phyloP scores from a whole-genome alignment of 2,797 vertebrate species.

The Linurgus olivaceus region DNA sequence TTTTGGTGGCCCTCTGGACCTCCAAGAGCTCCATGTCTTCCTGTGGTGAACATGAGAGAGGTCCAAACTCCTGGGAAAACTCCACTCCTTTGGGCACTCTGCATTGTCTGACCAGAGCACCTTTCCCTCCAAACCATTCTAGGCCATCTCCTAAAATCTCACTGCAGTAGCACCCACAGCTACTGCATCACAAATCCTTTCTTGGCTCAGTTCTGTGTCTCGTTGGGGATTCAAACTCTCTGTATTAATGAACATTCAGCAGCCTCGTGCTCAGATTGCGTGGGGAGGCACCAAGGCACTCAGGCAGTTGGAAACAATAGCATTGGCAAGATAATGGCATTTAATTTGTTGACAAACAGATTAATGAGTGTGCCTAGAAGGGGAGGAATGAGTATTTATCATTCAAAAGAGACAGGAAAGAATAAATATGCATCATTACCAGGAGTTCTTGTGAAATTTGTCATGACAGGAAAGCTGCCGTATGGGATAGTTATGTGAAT shows the following conservation, averaged over 20 bases:
- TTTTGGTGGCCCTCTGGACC: neutral
- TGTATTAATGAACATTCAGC: neutral
- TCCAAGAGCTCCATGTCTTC: neutral
- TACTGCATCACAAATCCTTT: neutral
- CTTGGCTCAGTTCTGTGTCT: neutral
- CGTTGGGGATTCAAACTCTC: neutral
- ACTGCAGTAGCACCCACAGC: neutral
- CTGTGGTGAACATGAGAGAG: neutral
- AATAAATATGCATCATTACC: neutral
- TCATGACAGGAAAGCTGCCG: neutral
- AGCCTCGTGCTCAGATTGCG: neutral
- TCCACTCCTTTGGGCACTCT: neutral
- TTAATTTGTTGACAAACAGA: constrained; percentile 64
- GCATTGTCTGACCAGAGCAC: neutral
- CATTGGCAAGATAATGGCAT: constrained; percentile 39
- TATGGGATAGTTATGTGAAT: neutral
- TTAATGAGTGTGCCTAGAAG: constrained; percentile 22
- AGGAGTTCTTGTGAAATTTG: neutral
- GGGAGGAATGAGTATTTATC: constrained; percentile 5
- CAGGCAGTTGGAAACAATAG: constrained; percentile 34
- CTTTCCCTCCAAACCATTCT: neutral
- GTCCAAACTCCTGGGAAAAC: neutral
- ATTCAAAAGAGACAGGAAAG: constrained; percentile 12
- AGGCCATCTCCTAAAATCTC: neutral
- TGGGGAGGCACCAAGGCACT: constrained; percentile 15